These are phyloP conservation scores for Xenentodon cancila DNA, from an alignment of 2,797 vertebrate species.

Conservation along the genomic window DNA sequence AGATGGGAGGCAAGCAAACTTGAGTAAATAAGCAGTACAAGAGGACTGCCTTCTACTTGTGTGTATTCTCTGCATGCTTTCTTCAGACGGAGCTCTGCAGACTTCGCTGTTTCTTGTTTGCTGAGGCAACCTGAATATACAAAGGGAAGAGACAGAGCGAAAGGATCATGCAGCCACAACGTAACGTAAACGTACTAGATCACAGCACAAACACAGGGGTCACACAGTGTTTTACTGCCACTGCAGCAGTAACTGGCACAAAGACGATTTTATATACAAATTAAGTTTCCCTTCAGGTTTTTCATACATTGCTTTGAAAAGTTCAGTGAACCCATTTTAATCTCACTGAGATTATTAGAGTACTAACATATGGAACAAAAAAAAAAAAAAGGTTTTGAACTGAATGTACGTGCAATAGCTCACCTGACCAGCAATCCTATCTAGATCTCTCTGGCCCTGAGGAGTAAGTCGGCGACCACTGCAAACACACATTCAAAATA, in stretches of 20 bases:
- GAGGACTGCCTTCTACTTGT: conserved; percentile 41
- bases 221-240: neutral
- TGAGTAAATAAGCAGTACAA: conserved; percentile 53
- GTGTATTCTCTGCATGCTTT: conserved; percentile 49
- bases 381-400: neutral
- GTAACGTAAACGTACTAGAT: conserved; percentile 7
- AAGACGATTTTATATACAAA: neutral
- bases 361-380: too few species aligned
- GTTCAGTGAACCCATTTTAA: neutral
- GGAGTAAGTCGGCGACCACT: conserved; percentile 85
- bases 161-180: conserved; percentile 4
- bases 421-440: conserved; percentile 89
- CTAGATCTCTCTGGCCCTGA: conserved; percentile 89
- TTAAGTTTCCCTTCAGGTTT: neutral
- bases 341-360: neutral
- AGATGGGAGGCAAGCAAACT: conserved; percentile 50
- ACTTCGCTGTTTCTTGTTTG: conserved; percentile 76
- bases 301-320: too few species aligned
- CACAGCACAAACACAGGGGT: neutral
- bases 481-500: conserved; percentile 13
- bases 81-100: conserved; percentile 64
- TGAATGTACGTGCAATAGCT: conserved; percentile 17
- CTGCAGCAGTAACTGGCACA: conserved; percentile 4
- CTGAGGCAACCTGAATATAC: conserved; percentile 69
- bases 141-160: conserved; percentile 8